Evolutionary conservation across 2,888 invertebrate species (phyloP), one percentile per base, ranked within the genome.

Genomic region (Perithous albicinctus): DNA sequence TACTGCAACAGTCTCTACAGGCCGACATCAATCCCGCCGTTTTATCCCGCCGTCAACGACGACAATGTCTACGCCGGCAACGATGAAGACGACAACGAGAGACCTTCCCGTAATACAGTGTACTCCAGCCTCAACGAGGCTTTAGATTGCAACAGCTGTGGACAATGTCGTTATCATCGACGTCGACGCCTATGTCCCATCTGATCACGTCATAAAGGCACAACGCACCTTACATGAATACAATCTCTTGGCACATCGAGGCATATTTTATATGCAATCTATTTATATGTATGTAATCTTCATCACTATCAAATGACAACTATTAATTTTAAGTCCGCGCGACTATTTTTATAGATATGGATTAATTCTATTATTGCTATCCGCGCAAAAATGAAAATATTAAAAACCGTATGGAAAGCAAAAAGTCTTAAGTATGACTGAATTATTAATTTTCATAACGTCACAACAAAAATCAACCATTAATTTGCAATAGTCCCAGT

Each of bases 101-200:
- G 46, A 63, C 26, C n/a, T 10, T 29, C 67, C 20, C 32, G 67
- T 35, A 35, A 67, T 35, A 35, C 51, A 18, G 61, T 29, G 54
- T 63, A 54, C 38, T 51, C 54, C 74, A 29, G 38, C 54, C 64
- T 48, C 51, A 75, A 76, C 76, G 61, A 70, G 67, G 67, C 75
- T 81, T 73, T 77, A 70, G 35, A 77, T 73, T 81, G 82, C 85
- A 85, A 85, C 86, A 88, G 87, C 84, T 88, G 87, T 78, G 83
- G 83, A 78, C 85, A 84, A 83, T 84, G 85, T 85, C 86, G 88
- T 87, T n/a, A 87, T 87, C 90, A 88, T 90, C 87, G 86, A 87
- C 88, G 86, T 82, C 82, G 66, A 32, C 59, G n/a, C 67, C n/a
- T 72, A 5, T 7, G 46, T 61, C 59, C n/a, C 72, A 46, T 46